Percentiles rank a stretch among this genome's conserved stretches.
These are phyloP conservation scores for Sebastes dallii DNA, from an alignment of 2,797 vertebrate genomes.

Conservation along the genomic window DNA sequence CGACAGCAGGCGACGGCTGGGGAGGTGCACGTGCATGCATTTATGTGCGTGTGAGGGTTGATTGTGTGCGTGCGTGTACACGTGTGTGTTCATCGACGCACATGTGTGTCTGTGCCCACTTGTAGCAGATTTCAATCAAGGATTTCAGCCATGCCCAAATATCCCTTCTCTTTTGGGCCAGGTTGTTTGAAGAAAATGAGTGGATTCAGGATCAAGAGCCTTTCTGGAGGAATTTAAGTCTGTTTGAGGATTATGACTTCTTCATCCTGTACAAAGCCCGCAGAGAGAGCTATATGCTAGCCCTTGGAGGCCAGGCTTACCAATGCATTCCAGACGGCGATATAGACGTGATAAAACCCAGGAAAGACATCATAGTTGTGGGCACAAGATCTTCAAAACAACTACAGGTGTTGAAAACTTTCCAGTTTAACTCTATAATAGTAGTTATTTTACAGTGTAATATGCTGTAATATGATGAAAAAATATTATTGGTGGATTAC, in stretches of 20 bases:
- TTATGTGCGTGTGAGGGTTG: slow-evolving; percentile 14
- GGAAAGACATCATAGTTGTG: slow-evolving; percentile 55
- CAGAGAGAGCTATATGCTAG: slow-evolving; percentile 77
- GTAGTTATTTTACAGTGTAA: slow-evolving; percentile 9
- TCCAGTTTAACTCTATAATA: slow-evolving; percentile 27
- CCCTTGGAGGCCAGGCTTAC: slow-evolving; percentile 78
- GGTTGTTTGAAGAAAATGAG: slow-evolving; percentile 87
- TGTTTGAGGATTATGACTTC: slow-evolving; percentile 90
- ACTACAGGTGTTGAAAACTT: slow-evolving; percentile 54
- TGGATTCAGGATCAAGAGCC: slow-evolving; percentile 88
- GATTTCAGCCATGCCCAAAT: slow-evolving; percentile 77
- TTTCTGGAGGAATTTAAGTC: slow-evolving; percentile 88
- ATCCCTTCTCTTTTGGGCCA: slow-evolving; percentile 78
- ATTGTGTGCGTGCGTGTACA: neutral
- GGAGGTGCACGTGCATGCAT: slow-evolving; percentile 42
- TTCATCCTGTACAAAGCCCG: slow-evolving; percentile 87
- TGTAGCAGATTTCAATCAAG: slow-evolving; percentile 84
- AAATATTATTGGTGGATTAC: neutral
- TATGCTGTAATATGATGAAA: slow-evolving; percentile 7
- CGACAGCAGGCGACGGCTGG: slow-evolving; percentile 54
- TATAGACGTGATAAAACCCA: slow-evolving; percentile 74
- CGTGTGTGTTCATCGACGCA: neutral
- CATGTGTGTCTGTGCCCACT: slow-evolving; percentile 59
- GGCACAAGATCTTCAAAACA: slow-evolving; percentile 67
- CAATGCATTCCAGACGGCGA: slow-evolving; percentile 69